phyloP scores from a whole-genome alignment of 1,140 invertebrate species.

The Maniola jurtina region DNA sequence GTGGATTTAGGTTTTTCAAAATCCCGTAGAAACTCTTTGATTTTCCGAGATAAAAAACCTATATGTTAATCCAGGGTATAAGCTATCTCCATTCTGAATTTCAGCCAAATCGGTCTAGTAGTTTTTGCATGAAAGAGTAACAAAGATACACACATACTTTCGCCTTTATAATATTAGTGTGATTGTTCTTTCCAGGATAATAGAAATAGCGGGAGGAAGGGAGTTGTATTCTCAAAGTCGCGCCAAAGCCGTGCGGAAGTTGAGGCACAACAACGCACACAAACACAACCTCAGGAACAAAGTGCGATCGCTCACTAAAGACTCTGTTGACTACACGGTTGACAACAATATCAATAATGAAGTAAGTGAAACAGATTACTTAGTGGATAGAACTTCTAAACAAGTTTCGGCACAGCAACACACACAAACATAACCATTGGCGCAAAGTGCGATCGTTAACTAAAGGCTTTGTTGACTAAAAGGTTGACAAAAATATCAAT shows the following conservation, averaged over 20 bases:
- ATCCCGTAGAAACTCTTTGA: too few relatives aligned
- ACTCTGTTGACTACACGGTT: conserved; percentile 58
- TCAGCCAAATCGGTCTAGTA: too few relatives aligned
- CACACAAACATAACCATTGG: conserved; percentile 71
- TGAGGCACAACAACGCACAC: conserved; percentile 79
- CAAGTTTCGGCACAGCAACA: conserved; percentile 82
- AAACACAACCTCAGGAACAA: conserved; percentile 73
- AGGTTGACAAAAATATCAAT: conserved; percentile 47
- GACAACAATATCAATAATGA: conserved; percentile 55
- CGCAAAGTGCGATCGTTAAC: conserved; percentile 63
- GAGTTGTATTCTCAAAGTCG: conserved; percentile 92
- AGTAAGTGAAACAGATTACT: conserved; percentile 34
- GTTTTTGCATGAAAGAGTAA: too few relatives aligned
- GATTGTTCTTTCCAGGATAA: conserved; percentile 81
- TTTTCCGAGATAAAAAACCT: too few relatives aligned
- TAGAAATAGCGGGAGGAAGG: conserved; percentile 92
- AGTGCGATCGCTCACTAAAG: conserved; percentile 58
- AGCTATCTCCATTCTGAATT: too few relatives aligned
- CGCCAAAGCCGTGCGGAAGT: conserved; percentile 87
- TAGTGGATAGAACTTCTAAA: too few relatives aligned
- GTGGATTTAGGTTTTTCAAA: too few relatives aligned
- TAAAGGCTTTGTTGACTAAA: conserved; percentile 61
- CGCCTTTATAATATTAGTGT: neutral
- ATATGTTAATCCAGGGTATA: too few relatives aligned
- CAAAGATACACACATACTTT: too few relatives aligned